Base-by-base conservation (phyloP, 2,888 invertebrate genomes). In the Blastobasis lacticolella region DNA sequence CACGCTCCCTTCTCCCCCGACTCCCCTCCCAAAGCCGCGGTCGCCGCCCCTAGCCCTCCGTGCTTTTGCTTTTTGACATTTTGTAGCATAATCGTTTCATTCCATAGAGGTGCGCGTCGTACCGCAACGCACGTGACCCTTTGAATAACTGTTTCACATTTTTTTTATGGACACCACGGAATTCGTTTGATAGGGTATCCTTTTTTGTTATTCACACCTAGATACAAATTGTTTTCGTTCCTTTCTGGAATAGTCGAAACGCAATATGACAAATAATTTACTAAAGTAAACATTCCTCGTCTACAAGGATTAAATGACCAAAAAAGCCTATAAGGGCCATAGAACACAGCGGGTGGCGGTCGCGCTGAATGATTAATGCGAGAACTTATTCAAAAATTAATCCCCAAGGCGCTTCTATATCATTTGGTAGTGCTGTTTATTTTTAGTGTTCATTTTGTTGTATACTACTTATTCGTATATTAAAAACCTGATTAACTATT, bases 11-110 rank as follows among this genome's bases (percentile, higher is more conserved):
- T 23, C 23, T 23, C 79, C 75, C 70, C 60, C 78, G 81, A 72
- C 69, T 64, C 77, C 81, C 79, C 77, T 72, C 71, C 67, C 64
- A 69, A 73, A 76, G 76, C 79, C 76, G 78, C 86, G 85, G 85
- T 85, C 84, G 85, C 87, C 88, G 85, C 84, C 84, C 87, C 86
- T 84, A 81, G 78, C 77, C 75, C 81, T 83, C 76, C 74, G 82
- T 81, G 83, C 85, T 84, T 86, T 85, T 84, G 85, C 85, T 87
- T 88, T 88, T 85, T 86, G 86, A 86, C 85, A 86, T 87, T 87
- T 85, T 84, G 82, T 86, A 83, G 81, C 78, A 78, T 82, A 84
- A 85, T 83, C 81, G 78, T 77, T 78, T 75, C 75, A 75, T 78
- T 78, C 75, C 76, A 76, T 76, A 77, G 69, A 81, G 79, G 78